phyloP scores from a whole-genome alignment of 2,113 vertebrate species.

The Cebidichthys violaceus region DNA sequence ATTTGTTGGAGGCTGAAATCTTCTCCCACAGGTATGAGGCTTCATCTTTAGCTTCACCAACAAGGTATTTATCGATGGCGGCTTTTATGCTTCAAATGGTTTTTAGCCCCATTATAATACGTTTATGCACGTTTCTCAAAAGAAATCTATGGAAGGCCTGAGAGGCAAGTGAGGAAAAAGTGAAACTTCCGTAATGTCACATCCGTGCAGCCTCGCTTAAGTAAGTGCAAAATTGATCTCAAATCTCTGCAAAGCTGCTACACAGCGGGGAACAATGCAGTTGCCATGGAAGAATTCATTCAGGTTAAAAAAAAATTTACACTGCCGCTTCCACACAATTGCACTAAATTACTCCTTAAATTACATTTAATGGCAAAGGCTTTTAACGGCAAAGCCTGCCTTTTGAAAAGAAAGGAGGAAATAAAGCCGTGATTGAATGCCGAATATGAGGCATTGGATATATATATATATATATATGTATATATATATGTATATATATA shows the following conservation, averaged over 20 bases:
- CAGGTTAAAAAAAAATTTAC: slow-evolving; percentile 31
- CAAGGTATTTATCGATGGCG: not conserved
- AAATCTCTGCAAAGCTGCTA: slow-evolving; percentile 21
- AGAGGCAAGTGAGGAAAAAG: not conserved
- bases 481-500: no score
- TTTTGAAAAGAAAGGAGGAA: slow-evolving; percentile 23
- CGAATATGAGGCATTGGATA: slow-evolving; percentile 35
- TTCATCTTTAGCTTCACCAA: not conserved
- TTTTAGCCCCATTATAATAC: not conserved
- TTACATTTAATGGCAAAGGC: slow-evolving; percentile 50
- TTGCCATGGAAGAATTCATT: slow-evolving; percentile 38
- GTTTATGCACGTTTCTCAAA: not conserved
- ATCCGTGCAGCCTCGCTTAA: not conserved
- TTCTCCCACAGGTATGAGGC: not conserved
- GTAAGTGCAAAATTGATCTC: slow-evolving; percentile 45
- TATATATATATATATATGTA: slow-evolving; percentile 56
- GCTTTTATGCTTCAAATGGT: not conserved
- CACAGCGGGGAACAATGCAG: slow-evolving; percentile 20
- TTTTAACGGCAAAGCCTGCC: slow-evolving; percentile 39
- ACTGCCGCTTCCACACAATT: slow-evolving; percentile 38
- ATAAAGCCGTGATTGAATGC: slow-evolving; percentile 57
- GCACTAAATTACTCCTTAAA: slow-evolving; percentile 54
- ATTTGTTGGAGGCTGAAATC: not conserved
- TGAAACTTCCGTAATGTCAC: not conserved
- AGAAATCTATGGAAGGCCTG: not conserved